A percentile compares a stretch with the other conserved stretches of the same genome.
Evolutionary conservation across 2,113 vertebrate species (phyloP).

Genomic region (Furnarius figulus): DNA sequence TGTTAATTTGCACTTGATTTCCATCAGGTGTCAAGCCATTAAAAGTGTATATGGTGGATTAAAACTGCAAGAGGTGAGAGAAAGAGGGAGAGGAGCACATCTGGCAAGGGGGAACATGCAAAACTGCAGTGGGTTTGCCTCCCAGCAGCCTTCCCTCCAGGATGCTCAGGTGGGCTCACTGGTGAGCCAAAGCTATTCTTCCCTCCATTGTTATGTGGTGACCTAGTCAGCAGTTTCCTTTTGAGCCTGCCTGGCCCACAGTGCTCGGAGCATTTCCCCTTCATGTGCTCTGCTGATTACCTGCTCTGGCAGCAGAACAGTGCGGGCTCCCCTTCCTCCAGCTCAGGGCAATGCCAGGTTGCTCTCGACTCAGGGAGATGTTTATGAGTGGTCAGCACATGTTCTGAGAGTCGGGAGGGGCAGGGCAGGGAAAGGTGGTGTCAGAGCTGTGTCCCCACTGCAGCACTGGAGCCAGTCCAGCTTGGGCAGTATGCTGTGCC

Average conservation of each 20-base stretch:
- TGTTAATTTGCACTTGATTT: background rate
- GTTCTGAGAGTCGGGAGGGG: conserved; percentile 72
- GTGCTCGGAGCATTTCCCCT: conserved; percentile 78
- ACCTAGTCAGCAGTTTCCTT: conserved; percentile 74
- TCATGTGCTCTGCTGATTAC: conserved; percentile 81
- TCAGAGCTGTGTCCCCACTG: background rate
- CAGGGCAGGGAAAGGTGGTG: background rate
- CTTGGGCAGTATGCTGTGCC: background rate
- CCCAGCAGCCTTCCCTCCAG: conserved; percentile 71
- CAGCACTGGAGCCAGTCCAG: fast-evolving
- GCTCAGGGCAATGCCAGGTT: conserved; percentile 71
- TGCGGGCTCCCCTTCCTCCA: conserved; percentile 77
- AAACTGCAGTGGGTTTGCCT: conserved; percentile 51
- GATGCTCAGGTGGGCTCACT: conserved; percentile 69
- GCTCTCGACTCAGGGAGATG: conserved; percentile 66
- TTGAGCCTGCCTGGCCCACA: conserved; percentile 69
- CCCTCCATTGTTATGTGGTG: conserved; percentile 75
- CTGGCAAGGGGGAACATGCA: background rate
- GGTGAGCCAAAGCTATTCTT: conserved; percentile 79
- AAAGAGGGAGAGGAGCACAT: background rate
- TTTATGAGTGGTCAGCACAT: conserved; percentile 76
- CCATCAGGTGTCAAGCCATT: background rate
- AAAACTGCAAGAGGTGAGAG: background rate
- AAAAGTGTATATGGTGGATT: background rate
- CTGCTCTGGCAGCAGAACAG: conserved; percentile 83